A percentile compares a stretch with the other conserved stretches of the same genome.
phyloP scores from a whole-genome alignment of 2,888 invertebrate genomes.

The Hirtodrosophila trivittata region DNA sequence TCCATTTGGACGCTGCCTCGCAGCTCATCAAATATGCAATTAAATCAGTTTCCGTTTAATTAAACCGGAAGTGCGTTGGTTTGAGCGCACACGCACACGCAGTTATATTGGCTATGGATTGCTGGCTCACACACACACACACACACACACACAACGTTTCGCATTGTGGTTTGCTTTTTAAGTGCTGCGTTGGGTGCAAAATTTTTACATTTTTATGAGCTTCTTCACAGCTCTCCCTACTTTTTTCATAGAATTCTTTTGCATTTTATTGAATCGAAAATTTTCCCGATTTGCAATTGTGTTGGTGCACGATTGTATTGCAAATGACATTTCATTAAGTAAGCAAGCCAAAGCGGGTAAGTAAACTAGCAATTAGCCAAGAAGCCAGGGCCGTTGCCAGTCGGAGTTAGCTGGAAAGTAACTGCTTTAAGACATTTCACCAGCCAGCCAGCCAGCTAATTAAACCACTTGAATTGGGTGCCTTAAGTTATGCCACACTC shows the following conservation, averaged over 20 bases:
- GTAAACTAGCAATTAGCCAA: conserved; percentile 54
- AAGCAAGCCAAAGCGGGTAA: conserved; percentile 17
- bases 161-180: conserved; percentile 70
- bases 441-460: conserved; percentile 45
- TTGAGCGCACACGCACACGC: conserved; percentile 53
- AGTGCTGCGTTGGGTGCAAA: conserved; percentile 55
- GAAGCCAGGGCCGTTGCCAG: conserved; percentile 51
- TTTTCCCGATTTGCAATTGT: conserved; percentile 21
- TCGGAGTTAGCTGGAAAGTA: conserved; percentile 43
- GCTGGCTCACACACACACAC: conserved; percentile 27
- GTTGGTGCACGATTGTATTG: conserved; percentile 30
- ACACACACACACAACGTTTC: conserved; percentile 18
- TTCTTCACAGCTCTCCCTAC: conserved; percentile 39
- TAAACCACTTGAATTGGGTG: conserved; percentile 64
- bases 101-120: conserved; percentile 49
- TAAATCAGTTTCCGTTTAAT: conserved; percentile 83
- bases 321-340: conserved; percentile 27
- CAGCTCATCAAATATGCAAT: conserved; percentile 83
- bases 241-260: conserved; percentile 45
- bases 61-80: conserved; percentile 81
- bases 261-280: conserved; percentile 66
- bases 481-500: conserved; percentile 68
- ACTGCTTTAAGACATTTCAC: conserved; percentile 49
- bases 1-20: conserved; percentile 61
- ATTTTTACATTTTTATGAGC: conserved; percentile 75